A percentile compares a stretch with the other conserved stretches of the same genome.
Evolutionary conservation across 2,888 invertebrate genomes (phyloP).

Genomic region (Rhingia rostrata): DNA sequence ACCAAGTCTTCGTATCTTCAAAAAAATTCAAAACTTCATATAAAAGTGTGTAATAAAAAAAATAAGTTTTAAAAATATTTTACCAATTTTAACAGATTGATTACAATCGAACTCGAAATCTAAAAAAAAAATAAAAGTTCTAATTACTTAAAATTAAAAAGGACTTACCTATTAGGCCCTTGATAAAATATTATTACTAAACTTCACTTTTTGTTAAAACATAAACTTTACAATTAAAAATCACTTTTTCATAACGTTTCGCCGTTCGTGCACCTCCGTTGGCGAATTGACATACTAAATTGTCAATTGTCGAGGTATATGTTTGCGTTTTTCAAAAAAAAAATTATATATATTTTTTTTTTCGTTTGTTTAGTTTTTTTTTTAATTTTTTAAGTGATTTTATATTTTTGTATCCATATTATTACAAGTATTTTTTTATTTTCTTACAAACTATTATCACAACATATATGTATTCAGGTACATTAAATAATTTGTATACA

Average conservation of each 20-base stretch:
- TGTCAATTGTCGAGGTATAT: slow-evolving; percentile 54
- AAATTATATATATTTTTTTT: slow-evolving; percentile 21
- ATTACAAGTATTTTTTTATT: slow-evolving; percentile 28
- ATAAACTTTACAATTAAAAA: slow-evolving; percentile 35
- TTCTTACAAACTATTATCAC: slow-evolving; percentile 63
- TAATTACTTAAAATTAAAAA: slow-evolving; percentile 69
- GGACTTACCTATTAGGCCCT: slow-evolving; percentile 71
- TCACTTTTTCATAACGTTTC: slow-evolving; percentile 22
- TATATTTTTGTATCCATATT: slow-evolving; percentile 21
- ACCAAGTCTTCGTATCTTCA: no score
- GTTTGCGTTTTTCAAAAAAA: slow-evolving; percentile 14
- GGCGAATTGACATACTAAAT: slow-evolving; percentile 53
- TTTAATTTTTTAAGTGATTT: slow-evolving; percentile 23
- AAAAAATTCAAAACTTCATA: no score
- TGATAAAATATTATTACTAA: slow-evolving; percentile 35
- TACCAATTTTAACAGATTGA: no score
- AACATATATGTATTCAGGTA: slow-evolving; percentile 59
- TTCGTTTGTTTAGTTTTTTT: slow-evolving; percentile 34
- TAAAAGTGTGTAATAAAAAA: no score
- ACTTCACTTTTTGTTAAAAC: slow-evolving; percentile 41
- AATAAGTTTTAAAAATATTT: no score
- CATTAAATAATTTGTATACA: slow-evolving; percentile 47
- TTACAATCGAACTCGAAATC: not conserved
- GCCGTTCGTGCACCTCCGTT: slow-evolving; percentile 34
- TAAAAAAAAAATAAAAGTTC: slow-evolving; percentile 48